Evolutionary conservation across 35 echinoderm and acorn worm species (phyloP), one percentile per base, ranked within the genome.

Genomic region (Nesometra sesokonis): DNA sequence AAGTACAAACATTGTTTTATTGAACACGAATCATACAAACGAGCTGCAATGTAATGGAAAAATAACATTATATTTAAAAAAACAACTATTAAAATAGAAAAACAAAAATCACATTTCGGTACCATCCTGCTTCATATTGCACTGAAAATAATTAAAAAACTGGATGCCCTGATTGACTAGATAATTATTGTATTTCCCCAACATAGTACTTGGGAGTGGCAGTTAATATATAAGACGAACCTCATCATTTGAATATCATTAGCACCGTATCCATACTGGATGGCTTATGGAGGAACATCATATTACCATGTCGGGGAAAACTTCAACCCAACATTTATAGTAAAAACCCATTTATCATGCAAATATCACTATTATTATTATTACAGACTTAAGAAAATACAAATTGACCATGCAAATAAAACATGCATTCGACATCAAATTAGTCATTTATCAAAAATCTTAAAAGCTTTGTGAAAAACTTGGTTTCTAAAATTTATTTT

Each of bases 401-500:
- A 67, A 67, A 67, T 17, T 9, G 52, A 67, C 23, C 52, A 67
- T 67, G 52, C 52, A 67, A 67, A 67, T 27, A 27, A n/a, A 67
- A 19, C 52, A 67, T 67, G 52, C 52, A 67, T 67, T 67, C 23
- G 8, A 67, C 52, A 67, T 67, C 52, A 67, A 67, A 67, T 67
- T 67, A 67, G 52, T 67, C 52, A 67, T 67, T 67, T 67, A 67
- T 67, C 8, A 67, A 67, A 67, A 67, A 67, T 67, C 52, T 67
- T 67, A 67, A 67, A 67, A 67, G 52, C 52, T 67, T 67, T 67
- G 52, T 67, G 52, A 67, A 67, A 67, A 67, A 67, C 52, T 67
- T 67, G 52, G 52, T 67, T 67, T 67, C 52, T 67, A 67, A 67
- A 67, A 67, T 67, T 67, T 67, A 67, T 67, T 67, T 67, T 67